Conservation (phyloP, 2,113 vertebrate genomes). For the Limnothrissa miodon region DNA sequence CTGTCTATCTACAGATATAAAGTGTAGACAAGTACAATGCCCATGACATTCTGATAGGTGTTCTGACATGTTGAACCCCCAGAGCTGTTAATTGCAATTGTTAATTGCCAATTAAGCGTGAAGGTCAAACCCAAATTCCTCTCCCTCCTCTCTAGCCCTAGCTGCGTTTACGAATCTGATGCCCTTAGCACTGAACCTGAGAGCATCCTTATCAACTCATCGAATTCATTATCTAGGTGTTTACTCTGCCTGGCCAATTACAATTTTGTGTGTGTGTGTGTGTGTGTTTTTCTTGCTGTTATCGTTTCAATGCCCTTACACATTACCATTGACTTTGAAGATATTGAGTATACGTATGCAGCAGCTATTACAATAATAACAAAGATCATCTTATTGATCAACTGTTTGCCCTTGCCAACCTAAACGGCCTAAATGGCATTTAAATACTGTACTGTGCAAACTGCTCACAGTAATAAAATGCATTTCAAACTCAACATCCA, state of each 20-base stretch:
- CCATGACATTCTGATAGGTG: not conserved
- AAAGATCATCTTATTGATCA: not conserved
- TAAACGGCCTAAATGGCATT: too few relatives aligned
- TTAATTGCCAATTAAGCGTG: not conserved
- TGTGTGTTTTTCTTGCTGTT: not conserved
- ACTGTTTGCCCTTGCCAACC: not conserved
- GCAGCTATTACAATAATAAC: not conserved
- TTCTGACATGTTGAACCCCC: not conserved
- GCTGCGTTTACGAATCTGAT: too few relatives aligned
- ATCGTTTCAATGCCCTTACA: not conserved
- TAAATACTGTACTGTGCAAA: too few relatives aligned
- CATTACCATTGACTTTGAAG: not conserved
- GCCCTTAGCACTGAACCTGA: too few relatives aligned
- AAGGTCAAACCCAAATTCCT: not conserved
- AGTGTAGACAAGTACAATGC: too few relatives aligned
- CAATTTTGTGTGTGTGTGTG: too few relatives aligned
- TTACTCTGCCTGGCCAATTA: too few relatives aligned
- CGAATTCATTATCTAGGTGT: too few relatives aligned
- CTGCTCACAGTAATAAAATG: too few relatives aligned
- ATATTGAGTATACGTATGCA: not conserved
- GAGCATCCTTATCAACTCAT: too few relatives aligned
- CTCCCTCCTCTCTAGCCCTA: not conserved
- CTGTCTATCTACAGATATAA: too few relatives aligned
- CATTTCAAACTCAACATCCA: too few relatives aligned
- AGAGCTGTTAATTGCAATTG: not conserved